Base-by-base conservation (phyloP, 1,140 invertebrate species). In the Chrysomallon squamiferum region DNA sequence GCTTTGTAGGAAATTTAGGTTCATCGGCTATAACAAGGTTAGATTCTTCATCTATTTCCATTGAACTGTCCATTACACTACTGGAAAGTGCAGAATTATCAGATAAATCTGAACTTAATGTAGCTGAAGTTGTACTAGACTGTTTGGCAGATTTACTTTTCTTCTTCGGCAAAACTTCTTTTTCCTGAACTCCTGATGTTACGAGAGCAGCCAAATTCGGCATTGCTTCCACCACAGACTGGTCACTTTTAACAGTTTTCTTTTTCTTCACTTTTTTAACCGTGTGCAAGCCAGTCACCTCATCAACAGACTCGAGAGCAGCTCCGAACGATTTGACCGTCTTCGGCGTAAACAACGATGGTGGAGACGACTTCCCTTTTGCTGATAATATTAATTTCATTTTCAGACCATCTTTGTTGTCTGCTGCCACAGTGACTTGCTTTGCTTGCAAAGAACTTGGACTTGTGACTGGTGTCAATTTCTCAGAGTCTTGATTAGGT, bases 321-420 rank as follows among this genome's bases (percentile, higher is more conserved):
- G 20, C 9, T 45, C 29, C 33, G 20, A 59, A 30, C 15, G 22
- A 43, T 1, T 57, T 59, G 25, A 38, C 35, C 5, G 35, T 38
- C 35, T 38, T 38, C 15, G 35, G 35, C 5, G 35, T 38, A 15
- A 38, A 38, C 35, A 38, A 15, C 15, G 35, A 38, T 38, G 35
- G 35, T 5, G 35, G 35, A 38, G 22, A 27, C 25, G 50, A 15
- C 29, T 54, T 54, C 9, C 69, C 67, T 59, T 69, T 73, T 13
- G 67, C 67, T n/a, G 67, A 67, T 18, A 73, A 61, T 59, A 73
- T 69, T 30, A 73, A 60, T 22, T 73, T 73, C 67, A 73, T 66
- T 56, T 73, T 73, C 27, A 73, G 41, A 52, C 71, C 66, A 13
- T 66, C 63, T 9, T 29, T 35, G 2, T 43, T 43, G 11, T 52